Evolutionary conservation across 2,888 invertebrate species (phyloP), one percentile per base, ranked within the genome.

Genomic region (Polyommatus iphigenia): DNA sequence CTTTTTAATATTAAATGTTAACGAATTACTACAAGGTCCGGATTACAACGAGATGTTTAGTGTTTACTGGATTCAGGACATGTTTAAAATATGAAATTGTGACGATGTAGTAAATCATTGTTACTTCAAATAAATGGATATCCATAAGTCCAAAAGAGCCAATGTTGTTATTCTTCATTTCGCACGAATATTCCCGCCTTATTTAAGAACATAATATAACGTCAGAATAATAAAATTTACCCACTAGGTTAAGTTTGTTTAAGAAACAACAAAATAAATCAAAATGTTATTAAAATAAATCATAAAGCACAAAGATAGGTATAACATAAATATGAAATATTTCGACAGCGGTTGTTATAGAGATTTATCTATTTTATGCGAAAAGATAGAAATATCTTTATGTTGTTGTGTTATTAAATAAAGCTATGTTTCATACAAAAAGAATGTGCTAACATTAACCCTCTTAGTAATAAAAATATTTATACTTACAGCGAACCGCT

Each of bases 311-410:
- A 67, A 67, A 32, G 67, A 67, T 32, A 29, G 15, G 67, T 67
- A 24, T 5, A 67, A 15, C 15, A 67, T 32, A 67, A 67, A 67
- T 67, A 32, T 32, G 67, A 67, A 67, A 67, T 67, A 67, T 32
- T 67, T 67, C 32, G 67, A 67, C 67, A 67, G 24, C 62, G 15
- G 15, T 67, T 67, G 67, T 32, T 18, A 67, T 1, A 32, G 29
- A 67, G 67, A 67, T 67, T 67, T 67, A 67, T 67, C 15, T 32
- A 67, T 67, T 67, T 24, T 10, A 24, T 62, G 67, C 20, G 29
- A 67, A 67, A 29, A 32, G 67, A 29, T 67, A 32, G 6, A 67
- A 32, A 67, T 67, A 67, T 32, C 10, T 62, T 62, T 62, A 62
- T 67, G 67, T 67, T 67, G 29, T 7, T 67, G 6, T 18, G 29